A percentile compares a stretch with the other conserved stretches of the same genome.
Conservation (phyloP, 2,113 vertebrate species). For the Microtus oregoni region DNA sequence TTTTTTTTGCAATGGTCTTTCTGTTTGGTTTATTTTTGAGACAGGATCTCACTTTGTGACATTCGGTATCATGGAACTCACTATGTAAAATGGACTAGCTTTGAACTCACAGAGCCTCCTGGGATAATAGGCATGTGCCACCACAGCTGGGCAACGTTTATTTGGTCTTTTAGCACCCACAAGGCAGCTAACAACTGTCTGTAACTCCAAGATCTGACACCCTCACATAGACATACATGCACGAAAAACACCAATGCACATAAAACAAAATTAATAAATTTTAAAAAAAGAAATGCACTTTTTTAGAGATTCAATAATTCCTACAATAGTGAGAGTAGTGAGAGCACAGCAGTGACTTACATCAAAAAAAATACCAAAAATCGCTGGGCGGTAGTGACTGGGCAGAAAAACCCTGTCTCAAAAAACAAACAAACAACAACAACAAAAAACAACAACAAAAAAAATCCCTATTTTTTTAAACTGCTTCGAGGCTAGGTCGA, state of each 20-base stretch:
- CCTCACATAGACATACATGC: not conserved
- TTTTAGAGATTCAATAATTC: slow-evolving; percentile 31
- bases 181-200: not conserved
- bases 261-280: not conserved
- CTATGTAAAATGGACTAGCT: too few relatives aligned
- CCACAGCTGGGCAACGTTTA: too few relatives aligned
- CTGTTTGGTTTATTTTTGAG: too few relatives aligned
- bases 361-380: not conserved
- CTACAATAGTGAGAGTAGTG: not conserved
- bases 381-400: too few relatives aligned
- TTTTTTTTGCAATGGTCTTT: too few relatives aligned
- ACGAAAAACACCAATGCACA: not conserved
- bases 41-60: too few relatives aligned
- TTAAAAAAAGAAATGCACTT: not conserved
- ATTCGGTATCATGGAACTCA: too few relatives aligned
- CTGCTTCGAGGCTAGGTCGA: not conserved
- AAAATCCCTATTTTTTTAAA: not conserved
- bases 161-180: not conserved
- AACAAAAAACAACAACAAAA: too few relatives aligned
- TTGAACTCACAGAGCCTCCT: too few relatives aligned
- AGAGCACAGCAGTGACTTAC: not conserved
- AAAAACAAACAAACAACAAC: not conserved
- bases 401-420: too few relatives aligned
- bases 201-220: not conserved
- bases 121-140: too few relatives aligned